Evolutionary conservation across 2,113 vertebrate genomes (phyloP).

Genomic region (Parotia lawesii): DNA sequence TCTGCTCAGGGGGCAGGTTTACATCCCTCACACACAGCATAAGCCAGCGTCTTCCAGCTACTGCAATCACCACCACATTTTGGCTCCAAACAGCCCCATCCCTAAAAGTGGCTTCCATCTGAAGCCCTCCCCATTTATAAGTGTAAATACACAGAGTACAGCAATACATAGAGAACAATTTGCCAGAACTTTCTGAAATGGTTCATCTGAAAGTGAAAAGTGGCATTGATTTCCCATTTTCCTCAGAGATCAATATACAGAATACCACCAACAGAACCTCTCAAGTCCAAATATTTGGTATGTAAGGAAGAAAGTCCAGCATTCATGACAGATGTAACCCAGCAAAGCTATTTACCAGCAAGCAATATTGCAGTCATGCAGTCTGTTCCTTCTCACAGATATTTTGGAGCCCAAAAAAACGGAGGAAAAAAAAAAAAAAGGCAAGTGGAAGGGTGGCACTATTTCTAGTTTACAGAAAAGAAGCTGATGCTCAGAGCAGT

Average conservation of each 20-base stretch:
- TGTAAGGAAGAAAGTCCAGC: neutral
- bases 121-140: neutral
- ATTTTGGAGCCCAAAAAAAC: neutral
- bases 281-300: neutral
- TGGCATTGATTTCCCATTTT: neutral
- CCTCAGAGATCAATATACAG: neutral
- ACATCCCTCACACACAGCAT: neutral
- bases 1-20: neutral
- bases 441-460: neutral
- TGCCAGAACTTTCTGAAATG: neutral
- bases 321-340: neutral
- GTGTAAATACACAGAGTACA: neutral
- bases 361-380: neutral
- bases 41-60: neutral
- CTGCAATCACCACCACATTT: neutral
- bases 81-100: neutral
- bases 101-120: neutral
- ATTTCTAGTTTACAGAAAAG: neutral
- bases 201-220: neutral
- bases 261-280: neutral
- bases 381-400: neutral
- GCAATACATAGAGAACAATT: neutral
- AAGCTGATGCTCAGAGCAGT: neutral
- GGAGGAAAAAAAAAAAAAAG: accelerated
- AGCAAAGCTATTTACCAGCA: neutral